Base-by-base conservation (phyloP, 64 coral and sea anemone species). In the Acropora yongei region DNA sequence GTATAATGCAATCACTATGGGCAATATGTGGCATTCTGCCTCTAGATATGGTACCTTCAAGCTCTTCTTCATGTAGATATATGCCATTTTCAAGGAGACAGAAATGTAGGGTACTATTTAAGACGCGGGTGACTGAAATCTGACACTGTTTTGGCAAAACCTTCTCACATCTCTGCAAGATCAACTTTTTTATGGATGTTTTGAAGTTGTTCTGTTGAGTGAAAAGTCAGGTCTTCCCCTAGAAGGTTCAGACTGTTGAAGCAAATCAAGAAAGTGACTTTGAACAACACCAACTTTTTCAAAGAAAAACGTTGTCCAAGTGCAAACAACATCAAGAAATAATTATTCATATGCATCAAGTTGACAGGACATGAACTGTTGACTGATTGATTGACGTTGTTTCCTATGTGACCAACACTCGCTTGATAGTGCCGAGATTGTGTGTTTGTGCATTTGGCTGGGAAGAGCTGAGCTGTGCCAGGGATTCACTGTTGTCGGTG, bases 401-500 rank as follows among this genome's bases (percentile, higher is more conserved):
- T 8, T 13, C 2, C 16, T 12, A 4, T 7, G 48, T 47, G 72
- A 9, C 8, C 1, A 43, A 11, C 45, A 85, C 44, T 16, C n/a
- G 44, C 30, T 30, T 6, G 44, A 50, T 16, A 18, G 47, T 44
- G 61, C 44, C 6, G 7, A 66, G 65, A 85, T 18, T 20, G 8
- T 18, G 16, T 47, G 43, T 2, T 85, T 11, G 19, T 30, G 30
- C 16, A 19, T 47, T 71, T 13, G 60, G 3, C 11, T 55, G 51
- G 51, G 5, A 5, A 55, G 30, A 30, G 30, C 30, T 30, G 30
- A 30, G 30, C 30, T 85, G 44, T 20, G 2, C 63, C 16, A 18
- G 44, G 65, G 49, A 48, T 85, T 85, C 11, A 65, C 82, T 85
- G 82, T 71, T 20, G 44, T 30, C 30, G 30, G 30, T 30, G 65